These are phyloP conservation scores for Varroa destructor DNA, from an alignment of 1,140 invertebrate genomes.

Conservation along the genomic window DNA sequence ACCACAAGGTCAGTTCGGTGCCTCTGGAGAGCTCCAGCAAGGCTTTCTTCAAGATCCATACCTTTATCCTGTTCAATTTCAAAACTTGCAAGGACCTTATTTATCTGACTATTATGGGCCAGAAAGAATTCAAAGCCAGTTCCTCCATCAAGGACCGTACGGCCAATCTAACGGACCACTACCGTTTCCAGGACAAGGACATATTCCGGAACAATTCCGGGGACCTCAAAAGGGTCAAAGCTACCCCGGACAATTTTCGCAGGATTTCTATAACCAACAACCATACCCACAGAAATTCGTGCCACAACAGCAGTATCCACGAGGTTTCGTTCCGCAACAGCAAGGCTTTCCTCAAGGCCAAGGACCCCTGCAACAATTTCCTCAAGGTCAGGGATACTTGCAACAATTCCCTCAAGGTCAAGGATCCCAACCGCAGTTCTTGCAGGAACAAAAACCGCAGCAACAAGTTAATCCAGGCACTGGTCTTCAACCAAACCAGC, in stretches of 20 bases:
- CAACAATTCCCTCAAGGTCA: too few relatives aligned
- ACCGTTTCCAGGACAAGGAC: slow-evolving; percentile 14
- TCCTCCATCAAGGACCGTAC: slow-evolving; percentile 4
- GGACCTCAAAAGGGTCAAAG: background rate
- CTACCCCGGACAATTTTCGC: background rate
- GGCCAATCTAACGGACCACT: background rate
- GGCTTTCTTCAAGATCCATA: slow-evolving; percentile 5
- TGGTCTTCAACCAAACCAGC: too few relatives aligned
- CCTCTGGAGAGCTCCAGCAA: background rate
- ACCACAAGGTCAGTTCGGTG: slow-evolving; percentile 16
- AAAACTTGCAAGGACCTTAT: too few relatives aligned
- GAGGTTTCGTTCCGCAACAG: background rate
- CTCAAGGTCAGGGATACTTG: too few relatives aligned
- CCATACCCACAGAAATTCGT: too few relatives aligned
- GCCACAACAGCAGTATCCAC: background rate
- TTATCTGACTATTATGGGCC: too few relatives aligned
- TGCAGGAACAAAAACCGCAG: too few relatives aligned
- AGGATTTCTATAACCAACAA: too few relatives aligned
- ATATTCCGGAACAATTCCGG: background rate
- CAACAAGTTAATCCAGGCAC: too few relatives aligned
- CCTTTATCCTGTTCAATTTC: too few relatives aligned
- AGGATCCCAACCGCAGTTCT: too few relatives aligned
- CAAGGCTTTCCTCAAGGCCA: slow-evolving; percentile 1
- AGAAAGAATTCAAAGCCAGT: background rate
- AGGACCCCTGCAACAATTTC: too few relatives aligned